These are phyloP conservation scores for Oncorhynchus tshawytscha DNA, from an alignment of 2,113 vertebrate species.

Conservation along the genomic window DNA sequence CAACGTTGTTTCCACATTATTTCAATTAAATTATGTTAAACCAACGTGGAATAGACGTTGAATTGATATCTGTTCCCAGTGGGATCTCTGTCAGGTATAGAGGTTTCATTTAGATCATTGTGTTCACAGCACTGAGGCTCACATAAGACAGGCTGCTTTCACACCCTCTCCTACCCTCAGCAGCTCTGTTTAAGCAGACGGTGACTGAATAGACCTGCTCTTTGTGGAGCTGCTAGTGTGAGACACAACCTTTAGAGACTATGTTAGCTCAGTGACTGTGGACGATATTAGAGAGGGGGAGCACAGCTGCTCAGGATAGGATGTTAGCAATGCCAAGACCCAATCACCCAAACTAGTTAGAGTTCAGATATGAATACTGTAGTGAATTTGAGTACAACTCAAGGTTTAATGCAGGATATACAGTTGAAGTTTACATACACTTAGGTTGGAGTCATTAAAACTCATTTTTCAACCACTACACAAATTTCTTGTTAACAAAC, in stretches of 20 bases:
- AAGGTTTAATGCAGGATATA: too few relatives aligned
- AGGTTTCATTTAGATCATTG: not conserved
- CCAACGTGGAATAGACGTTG: too few relatives aligned
- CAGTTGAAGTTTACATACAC: too few relatives aligned
- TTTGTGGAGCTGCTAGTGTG: not conserved
- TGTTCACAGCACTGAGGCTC: not conserved
- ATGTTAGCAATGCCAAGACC: not conserved
- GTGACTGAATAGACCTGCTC: conserved; percentile 23
- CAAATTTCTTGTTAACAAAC: too few relatives aligned
- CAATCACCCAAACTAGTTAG: conserved; percentile 5
- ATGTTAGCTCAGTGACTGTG: not conserved
- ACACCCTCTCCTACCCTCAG: not conserved
- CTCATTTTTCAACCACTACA: too few relatives aligned
- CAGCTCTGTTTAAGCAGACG: not conserved
- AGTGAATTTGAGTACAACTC: too few relatives aligned
- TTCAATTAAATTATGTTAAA: too few relatives aligned
- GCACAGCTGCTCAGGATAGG: not conserved
- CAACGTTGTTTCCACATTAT: too few relatives aligned
- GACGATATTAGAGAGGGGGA: not conserved
- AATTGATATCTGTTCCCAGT: not conserved
- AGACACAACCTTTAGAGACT: not conserved
- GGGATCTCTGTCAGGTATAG: not conserved
- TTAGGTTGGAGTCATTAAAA: too few relatives aligned
- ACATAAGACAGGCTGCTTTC: conserved; percentile 1
- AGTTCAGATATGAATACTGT: conserved; percentile 19